Base-by-base conservation (phyloP, 2,113 vertebrate genomes). In the Campylomormyrus tamandua region DNA sequence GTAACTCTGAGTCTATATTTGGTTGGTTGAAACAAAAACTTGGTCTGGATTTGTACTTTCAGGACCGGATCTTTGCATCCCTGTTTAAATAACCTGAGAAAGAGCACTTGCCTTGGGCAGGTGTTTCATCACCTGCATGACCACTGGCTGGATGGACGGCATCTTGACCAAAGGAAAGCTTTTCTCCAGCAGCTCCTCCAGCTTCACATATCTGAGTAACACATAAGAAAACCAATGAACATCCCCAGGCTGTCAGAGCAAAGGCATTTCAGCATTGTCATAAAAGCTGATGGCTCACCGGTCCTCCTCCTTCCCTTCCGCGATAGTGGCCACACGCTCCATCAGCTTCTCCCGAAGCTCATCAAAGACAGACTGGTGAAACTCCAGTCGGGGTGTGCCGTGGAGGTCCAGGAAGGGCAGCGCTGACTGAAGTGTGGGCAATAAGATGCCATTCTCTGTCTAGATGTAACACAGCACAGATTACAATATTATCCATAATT, bases 71-170 rank as follows among this genome's bases (percentile, higher is more conserved):
- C 5, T 6, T 2, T 56, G 5, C 19, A 56, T 1, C 53, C 5
- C 19, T 56, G 19, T 56, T 10, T 62, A n/a, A 9, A 53, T n/a
- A 58, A 21, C 19, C 4, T 62, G 50, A 24, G 21, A 48, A 84
- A 84, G 45, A 84, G 11, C 5, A 89, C 93, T 91, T 92, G 95
- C 98, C 97, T 99, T 99, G 48, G 98, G 98, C 74, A 99, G 91
- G 91, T 99, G 98, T 88, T 99, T 99, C 95, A 99, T 97, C 91
- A 99, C 98, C 83, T 98, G 98, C 98, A 99, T 99, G 15, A 99
- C 98, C 84, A 99, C 98, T 0, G 98, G 98, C 94, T 99, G 98
- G 90, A 99, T 96, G 0, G 98, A 99, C 0, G 98, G 97, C 97
- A 99, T 98, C 94, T 98, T 99, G 87, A 99, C 98, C 46, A 99